phyloP scores from a whole-genome alignment of 2,113 vertebrate species.

The Blennius ocellaris region DNA sequence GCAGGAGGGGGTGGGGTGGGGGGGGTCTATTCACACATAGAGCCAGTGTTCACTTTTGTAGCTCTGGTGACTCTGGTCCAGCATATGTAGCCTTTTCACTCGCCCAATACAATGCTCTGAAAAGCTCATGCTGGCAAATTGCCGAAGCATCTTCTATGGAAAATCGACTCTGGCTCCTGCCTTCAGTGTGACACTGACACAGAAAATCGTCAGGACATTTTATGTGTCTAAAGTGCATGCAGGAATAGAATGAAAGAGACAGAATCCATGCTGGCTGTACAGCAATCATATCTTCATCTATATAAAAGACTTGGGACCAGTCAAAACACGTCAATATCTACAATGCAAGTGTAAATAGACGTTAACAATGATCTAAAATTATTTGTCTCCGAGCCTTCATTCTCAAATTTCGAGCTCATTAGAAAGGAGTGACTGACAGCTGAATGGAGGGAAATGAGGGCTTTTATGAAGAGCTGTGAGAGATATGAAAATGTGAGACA shows the following conservation, averaged over 20 bases:
- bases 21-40: not conserved
- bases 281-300: not conserved
- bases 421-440: not conserved
- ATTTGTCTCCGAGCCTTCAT: not conserved
- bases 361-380: too few relatives aligned
- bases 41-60: conserved; percentile 11
- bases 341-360: not conserved
- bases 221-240: conserved; percentile 2
- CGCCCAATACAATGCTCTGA: conserved; percentile 34
- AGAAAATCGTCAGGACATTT: conserved; percentile 15
- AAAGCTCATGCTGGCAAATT: conserved; percentile 36
- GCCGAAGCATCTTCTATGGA: conserved; percentile 2
- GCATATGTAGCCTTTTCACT: conserved; percentile 18
- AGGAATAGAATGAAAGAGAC: not conserved
- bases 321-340: not conserved
- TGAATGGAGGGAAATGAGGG: not conserved
- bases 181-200: conserved; percentile 10
- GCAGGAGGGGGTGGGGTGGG: not conserved
- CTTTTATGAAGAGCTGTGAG: not conserved
- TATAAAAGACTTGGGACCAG: not conserved
- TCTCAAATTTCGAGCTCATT: not conserved
- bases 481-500: not conserved
- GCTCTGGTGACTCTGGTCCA: conserved; percentile 3
- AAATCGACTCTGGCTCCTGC: conserved; percentile 1
- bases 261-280: not conserved